Percentiles rank a stretch among this genome's conserved stretches.
Evolutionary conservation across 2,113 vertebrate species (phyloP).

Genomic region (Upupa epops): DNA sequence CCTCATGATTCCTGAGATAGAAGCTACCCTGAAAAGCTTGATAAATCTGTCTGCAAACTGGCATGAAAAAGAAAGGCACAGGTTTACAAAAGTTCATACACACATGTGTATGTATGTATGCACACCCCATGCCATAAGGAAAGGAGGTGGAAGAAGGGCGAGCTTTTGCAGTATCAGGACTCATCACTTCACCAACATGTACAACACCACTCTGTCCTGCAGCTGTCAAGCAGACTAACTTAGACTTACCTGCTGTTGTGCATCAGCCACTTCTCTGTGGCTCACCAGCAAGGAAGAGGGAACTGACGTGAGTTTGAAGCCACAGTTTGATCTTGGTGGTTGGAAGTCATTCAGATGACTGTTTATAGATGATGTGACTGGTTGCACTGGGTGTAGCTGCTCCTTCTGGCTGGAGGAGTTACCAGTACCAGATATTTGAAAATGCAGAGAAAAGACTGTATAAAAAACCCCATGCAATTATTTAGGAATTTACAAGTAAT

Average conservation of each 20-base stretch:
- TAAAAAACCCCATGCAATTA: background rate
- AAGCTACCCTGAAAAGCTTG: background rate
- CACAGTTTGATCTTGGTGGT: background rate
- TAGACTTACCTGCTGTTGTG: background rate
- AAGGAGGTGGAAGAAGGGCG: background rate
- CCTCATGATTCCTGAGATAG: background rate
- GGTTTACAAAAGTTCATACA: background rate
- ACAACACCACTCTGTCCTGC: fast-evolving
- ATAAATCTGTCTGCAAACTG: background rate
- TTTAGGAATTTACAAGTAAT: background rate
- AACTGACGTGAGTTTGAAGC: background rate
- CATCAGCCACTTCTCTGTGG: background rate
- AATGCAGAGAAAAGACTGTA: too few relatives aligned
- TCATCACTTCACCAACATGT: fast-evolving
- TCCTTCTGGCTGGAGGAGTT: background rate
- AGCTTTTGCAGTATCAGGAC: background rate
- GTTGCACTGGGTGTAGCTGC: background rate
- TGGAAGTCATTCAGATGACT: background rate
- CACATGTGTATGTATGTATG: background rate
- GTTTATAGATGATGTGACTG: background rate
- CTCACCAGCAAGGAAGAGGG: background rate
- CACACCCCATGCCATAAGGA: background rate
- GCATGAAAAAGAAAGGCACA: fast-evolving
- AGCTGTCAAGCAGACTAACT: background rate
- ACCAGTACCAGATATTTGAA: background rate